Conservation (phyloP, 2,113 vertebrate genomes). For the Elephas maximus region DNA sequence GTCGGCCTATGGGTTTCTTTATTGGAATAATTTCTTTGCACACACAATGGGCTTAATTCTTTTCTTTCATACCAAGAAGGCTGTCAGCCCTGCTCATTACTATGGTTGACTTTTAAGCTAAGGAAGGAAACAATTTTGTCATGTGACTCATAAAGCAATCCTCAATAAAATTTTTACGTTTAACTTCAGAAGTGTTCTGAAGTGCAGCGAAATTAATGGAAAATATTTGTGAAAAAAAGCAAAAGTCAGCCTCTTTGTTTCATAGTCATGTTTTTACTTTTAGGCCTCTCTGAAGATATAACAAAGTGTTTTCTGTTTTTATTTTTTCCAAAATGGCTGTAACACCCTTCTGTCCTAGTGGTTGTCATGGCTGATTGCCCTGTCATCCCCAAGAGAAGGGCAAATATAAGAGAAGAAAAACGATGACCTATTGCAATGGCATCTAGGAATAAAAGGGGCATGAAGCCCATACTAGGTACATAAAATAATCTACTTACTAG, state of each 20-base stretch:
- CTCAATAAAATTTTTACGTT: neutral
- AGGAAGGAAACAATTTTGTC: neutral
- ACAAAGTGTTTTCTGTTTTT: neutral
- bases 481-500: neutral
- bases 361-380: neutral
- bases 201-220: neutral
- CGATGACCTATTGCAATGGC: accelerated
- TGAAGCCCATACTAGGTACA: neutral
- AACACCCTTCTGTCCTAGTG: neutral
- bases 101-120: accelerated
- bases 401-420: neutral
- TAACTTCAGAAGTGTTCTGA: neutral
- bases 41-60: neutral
- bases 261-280: neutral
- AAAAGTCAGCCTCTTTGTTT: neutral
- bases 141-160: neutral
- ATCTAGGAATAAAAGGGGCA: neutral
- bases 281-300: neutral
- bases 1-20: neutral
- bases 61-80: neutral
- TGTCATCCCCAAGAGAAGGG: neutral
- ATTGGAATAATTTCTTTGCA: neutral
- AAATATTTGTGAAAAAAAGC: neutral
- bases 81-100: accelerated
- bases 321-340: neutral